Conservation (phyloP, 2,888 invertebrate species). For the Bruchidius siliquastri region DNA sequence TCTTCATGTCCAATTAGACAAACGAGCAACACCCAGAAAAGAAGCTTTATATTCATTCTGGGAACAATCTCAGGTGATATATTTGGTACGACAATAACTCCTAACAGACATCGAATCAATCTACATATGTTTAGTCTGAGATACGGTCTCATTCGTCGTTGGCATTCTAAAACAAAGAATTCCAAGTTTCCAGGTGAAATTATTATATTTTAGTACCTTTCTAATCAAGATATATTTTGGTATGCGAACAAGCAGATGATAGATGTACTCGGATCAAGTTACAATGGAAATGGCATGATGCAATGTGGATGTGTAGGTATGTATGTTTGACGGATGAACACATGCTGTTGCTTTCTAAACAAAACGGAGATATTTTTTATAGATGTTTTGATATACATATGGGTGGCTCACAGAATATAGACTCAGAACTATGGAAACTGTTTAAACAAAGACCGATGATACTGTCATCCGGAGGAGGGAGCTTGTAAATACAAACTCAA, state of each 20-base stretch:
- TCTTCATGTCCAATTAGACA: not conserved
- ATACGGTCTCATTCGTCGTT: not conserved
- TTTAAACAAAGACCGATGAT: no score
- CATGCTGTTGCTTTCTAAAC: not conserved
- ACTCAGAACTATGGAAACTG: no score
- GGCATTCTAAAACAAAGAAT: not conserved
- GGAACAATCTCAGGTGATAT: not conserved
- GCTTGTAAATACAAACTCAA: no score
- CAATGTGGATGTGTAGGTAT: not conserved
- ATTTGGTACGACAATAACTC: not conserved
- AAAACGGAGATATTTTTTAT: not conserved
- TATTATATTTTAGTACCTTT: not conserved
- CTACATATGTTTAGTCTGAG: not conserved
- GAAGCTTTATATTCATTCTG: not conserved
- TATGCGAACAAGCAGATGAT: not conserved
- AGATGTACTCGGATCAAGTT: not conserved
- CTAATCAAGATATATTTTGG: not conserved
- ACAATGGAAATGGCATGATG: not conserved
- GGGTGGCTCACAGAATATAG: no score
- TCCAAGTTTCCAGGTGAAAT: not conserved
- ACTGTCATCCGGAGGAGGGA: no score
- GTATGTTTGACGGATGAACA: not conserved
- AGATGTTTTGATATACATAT: not conserved
- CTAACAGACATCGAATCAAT: not conserved
- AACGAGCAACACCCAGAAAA: not conserved